Base-by-base conservation (phyloP, 2,797 vertebrate genomes). In the Fundulus diaphanus region DNA sequence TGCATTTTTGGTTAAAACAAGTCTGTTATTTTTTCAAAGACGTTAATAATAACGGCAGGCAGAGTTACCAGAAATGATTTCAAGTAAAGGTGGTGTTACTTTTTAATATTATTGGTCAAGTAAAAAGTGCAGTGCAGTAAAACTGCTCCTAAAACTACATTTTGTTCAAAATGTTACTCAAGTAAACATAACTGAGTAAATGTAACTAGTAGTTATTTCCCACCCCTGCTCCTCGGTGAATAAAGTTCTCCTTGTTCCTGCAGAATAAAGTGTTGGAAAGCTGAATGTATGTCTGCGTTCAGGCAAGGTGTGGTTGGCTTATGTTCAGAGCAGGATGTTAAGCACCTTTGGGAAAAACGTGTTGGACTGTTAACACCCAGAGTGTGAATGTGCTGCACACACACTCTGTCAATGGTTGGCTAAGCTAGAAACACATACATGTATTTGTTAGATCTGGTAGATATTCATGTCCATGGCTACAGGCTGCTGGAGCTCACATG, bases 221-320 rank as follows among this genome's bases (percentile, higher is more conserved):
- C n/a, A n/a, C n/a, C n/a, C 54, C 75, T 78, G 78, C 65, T 71
- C 74, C 65, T 78, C 27, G 0, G 63, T 16, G 72, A 72, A 87
- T 86, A 80, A 77, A 63, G 83, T 80, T 90, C 76, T 68, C 83
- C 73, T 82, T 68, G 75, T 87, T 89, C 88, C 80, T 52, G 29
- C 76, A 85, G 83, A 83, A 88, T 61, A 74, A 76, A 77, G 71
- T 52, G 63, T 77, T 46, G 66, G 65, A 69, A 31, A 66, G 22
- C 46, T 24, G 51, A 42, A 59, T 81, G 69, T 73, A 22, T 76
- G 69, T 66, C 29, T 79, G 46, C 29, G 69, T 42, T 5, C 42
- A 2, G 68, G 49, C 27, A 52, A 83, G 33, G 72, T 71, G 73
- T 70, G 42, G 65, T 83, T 88, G 83, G 85, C 85, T 74, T 46